Base-by-base conservation (phyloP, 2,888 invertebrate species). In the Diplazon laetatorius region DNA sequence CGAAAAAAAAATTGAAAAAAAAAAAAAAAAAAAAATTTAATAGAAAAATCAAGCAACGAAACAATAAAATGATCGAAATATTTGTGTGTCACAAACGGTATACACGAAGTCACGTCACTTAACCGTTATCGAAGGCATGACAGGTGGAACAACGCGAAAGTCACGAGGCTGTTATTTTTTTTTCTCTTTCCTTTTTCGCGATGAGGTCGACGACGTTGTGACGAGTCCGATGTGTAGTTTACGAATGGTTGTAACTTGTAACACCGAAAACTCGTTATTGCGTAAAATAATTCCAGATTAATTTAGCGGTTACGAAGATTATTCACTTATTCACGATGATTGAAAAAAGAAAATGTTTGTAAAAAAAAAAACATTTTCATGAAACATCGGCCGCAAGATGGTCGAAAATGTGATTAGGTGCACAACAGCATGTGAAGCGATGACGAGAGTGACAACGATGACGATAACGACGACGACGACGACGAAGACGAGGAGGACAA, bases 51-150 rank as follows among this genome's bases (percentile, higher is more conserved):
- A 30, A 30, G 6, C 2, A 30, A 30, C 6, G 4, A 30, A 2
- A 30, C 30, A 30, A 2, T 2, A 30, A 30, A 30, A 30, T 30
- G 30, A 6, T 30, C 6, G 2, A 30, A 6, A 30, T n/a, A 60
- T 59, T 48, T 50, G 14, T 10, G 10, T 39, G 10, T 42, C 25
- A 39, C 69, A 35, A 69, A 65, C 59, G 69, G 22, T 22, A 59
- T 59, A 63, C 65, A 44, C n/a, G n/a, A n/a, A 73, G 50, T 73
- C 65, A 30, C 78, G 78, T 78, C 69, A 70, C 69, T 70, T 69
- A 78, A 78, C 78, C 74, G 74, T 74, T 78, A 78, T 70, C 65
- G 68, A 22, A n/a, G 69, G 69, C 59, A 65, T 70, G 63, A 60
- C 70, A 50, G 48, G 22, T n/a, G 22, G 30, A 10, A 22, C 12